Evolutionary conservation across 1,140 invertebrate genomes (phyloP).

Genomic region (Microplitis demolitor): DNA sequence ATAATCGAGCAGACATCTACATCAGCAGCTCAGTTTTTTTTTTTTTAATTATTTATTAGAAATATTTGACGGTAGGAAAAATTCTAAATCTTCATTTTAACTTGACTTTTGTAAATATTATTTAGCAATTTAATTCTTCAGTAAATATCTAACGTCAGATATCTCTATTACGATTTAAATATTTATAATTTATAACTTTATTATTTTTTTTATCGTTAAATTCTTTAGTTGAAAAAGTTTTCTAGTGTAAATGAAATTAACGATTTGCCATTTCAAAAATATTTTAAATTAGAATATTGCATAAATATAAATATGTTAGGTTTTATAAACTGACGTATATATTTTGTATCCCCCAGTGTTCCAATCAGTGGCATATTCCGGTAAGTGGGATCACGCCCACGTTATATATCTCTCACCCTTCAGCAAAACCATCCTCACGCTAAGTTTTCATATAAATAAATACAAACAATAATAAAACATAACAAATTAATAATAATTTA

Average conservation of each 20-base stretch:
- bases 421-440: constrained; percentile 53
- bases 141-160: too few relatives aligned
- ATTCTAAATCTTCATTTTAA: background rate
- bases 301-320: constrained; percentile 15
- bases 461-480: background rate
- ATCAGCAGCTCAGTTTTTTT: background rate
- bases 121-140: too few relatives aligned
- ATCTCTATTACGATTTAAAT: too few relatives aligned
- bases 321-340: constrained; percentile 57
- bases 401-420: constrained; percentile 33
- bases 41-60: constrained; percentile 27
- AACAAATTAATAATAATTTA: background rate
- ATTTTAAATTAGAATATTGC: too few relatives aligned
- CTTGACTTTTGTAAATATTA: too few relatives aligned
- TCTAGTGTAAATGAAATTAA: too few relatives aligned
- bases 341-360: constrained; percentile 76
- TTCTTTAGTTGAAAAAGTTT: too few relatives aligned
- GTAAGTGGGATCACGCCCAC: constrained; percentile 73
- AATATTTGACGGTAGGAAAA: background rate
- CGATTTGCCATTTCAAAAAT: too few relatives aligned
- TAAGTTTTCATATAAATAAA: constrained; percentile 41
- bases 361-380: constrained; percentile 91
- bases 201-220: too few relatives aligned
- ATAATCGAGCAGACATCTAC: background rate
- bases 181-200: too few relatives aligned